Conservation (phyloP, 1,140 invertebrate species). For the Lepidurus packardi region DNA sequence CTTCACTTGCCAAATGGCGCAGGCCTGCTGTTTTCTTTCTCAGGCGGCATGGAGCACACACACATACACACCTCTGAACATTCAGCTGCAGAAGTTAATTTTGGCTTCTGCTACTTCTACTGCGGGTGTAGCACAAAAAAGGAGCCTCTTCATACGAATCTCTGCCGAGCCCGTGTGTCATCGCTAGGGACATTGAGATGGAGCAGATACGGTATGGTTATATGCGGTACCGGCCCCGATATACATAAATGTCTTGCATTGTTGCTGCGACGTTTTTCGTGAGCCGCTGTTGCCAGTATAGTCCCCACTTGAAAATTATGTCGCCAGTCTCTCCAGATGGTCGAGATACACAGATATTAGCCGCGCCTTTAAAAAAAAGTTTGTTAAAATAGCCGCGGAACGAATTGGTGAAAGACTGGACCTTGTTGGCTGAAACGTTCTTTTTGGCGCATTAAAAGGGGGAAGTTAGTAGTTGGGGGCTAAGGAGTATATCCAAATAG, state of each 20-base stretch:
- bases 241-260: too few species aligned
- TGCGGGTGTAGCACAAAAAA: neutral
- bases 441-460: too few species aligned
- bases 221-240: neutral
- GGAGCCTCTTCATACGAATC: neutral
- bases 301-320: too few species aligned
- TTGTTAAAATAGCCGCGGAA: too few species aligned
- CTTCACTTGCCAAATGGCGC: conserved; percentile 13
- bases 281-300: too few species aligned
- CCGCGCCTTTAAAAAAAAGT: too few species aligned
- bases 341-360: too few species aligned
- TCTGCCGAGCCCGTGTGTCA: neutral
- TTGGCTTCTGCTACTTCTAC: conserved; percentile 2
- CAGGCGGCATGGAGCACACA: neutral
- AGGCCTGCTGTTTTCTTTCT: conserved; percentile 17
- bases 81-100: conserved; percentile 15
- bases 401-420: too few species aligned
- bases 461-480: neutral
- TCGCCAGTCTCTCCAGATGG: too few species aligned
- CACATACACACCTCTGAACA: conserved; percentile 8
- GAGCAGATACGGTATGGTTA: neutral
- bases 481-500: neutral
- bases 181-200: neutral
- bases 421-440: too few species aligned
- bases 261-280: too few species aligned